Evolutionary conservation across 2,888 invertebrate genomes (phyloP).

Genomic region (Ferrisia virgata): DNA sequence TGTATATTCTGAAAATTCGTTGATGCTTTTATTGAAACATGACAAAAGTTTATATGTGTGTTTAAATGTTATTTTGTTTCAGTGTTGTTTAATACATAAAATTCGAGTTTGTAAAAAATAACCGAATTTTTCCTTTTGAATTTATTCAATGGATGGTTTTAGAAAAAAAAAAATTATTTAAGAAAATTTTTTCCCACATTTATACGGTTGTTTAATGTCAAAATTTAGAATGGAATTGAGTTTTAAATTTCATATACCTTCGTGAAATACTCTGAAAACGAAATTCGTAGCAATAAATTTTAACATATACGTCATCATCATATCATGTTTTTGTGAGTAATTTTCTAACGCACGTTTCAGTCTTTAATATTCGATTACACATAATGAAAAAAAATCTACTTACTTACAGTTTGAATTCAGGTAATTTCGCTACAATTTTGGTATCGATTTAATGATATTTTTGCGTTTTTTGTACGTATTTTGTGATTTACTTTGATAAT

Average conservation of each 20-base stretch:
- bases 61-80: not conserved
- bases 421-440: not conserved
- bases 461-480: not conserved
- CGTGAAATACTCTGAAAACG: too few species aligned
- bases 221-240: too few species aligned
- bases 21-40: not conserved
- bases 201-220: too few species aligned
- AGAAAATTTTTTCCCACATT: too few species aligned
- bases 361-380: not conserved
- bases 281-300: too few species aligned
- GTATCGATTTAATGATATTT: not conserved
- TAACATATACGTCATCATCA: not conserved
- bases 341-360: not conserved
- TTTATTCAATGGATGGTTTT: too few species aligned
- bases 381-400: not conserved
- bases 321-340: not conserved
- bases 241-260: too few species aligned
- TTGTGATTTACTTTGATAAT: not conserved
- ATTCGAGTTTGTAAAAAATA: not conserved
- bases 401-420: not conserved
- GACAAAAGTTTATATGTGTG: not conserved
- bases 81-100: not conserved
- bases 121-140: not conserved
- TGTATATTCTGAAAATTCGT: not conserved
- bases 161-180: too few species aligned